These are phyloP conservation scores for Hypothenemus hampei DNA, from an alignment of 1,140 invertebrate genomes.

Conservation along the genomic window DNA sequence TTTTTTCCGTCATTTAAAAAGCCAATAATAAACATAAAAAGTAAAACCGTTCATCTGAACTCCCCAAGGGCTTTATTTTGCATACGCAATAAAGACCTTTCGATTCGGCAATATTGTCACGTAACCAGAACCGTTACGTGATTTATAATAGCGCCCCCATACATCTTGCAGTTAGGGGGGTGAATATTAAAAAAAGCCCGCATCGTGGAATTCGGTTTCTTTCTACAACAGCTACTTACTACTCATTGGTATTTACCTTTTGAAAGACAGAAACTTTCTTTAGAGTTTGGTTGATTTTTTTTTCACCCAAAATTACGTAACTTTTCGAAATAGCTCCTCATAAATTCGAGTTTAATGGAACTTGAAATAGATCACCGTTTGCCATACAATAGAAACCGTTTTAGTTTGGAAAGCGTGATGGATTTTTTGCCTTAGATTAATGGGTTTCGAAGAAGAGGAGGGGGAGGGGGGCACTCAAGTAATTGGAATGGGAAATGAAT, in stretches of 20 bases:
- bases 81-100: conserved; percentile 9
- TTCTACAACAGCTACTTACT: too few relatives aligned
- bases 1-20: background rate
- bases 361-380: conserved; percentile 6
- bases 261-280: too few relatives aligned
- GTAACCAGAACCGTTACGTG: conserved; percentile 24
- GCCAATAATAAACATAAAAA: background rate
- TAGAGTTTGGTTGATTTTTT: too few relatives aligned
- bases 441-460: conserved; percentile 1
- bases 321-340: conserved; percentile 8
- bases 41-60: background rate
- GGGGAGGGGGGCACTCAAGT: conserved; percentile 6
- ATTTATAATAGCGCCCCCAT: conserved; percentile 22
- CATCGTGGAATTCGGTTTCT: conserved; percentile 13
- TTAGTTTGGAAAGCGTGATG: conserved; percentile 5
- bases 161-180: conserved; percentile 16
- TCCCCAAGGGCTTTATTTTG: conserved; percentile 5
- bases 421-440: conserved; percentile 11
- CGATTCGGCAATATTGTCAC: conserved; percentile 13
- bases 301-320: too few relatives aligned
- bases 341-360: conserved; percentile 12
- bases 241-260: too few relatives aligned
- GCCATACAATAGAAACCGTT: conserved; percentile 17
- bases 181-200: conserved; percentile 25
- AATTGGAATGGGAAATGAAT: conserved; percentile 4